Evolutionary conservation across 2,113 vertebrate genomes (phyloP).

Genomic region (Pycnonotus jocosus): DNA sequence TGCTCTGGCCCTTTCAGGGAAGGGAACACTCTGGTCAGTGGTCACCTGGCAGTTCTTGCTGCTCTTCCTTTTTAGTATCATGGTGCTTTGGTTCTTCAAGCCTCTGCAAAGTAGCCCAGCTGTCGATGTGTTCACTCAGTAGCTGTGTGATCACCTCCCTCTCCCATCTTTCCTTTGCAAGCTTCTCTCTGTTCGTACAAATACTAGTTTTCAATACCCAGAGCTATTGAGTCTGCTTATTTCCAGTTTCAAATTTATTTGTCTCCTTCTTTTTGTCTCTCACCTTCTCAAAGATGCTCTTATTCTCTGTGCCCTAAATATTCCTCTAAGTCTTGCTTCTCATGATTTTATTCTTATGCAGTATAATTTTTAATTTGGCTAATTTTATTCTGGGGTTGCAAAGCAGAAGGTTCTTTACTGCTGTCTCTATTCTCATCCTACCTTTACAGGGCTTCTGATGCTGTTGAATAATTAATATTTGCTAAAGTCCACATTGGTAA

Average conservation of each 20-base stretch:
- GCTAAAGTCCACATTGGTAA: conserved; percentile 27
- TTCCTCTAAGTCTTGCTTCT: not conserved
- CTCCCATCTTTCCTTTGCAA: not conserved
- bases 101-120: not conserved
- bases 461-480: conserved; percentile 46
- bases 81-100: not conserved
- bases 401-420: not conserved
- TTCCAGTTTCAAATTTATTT: not conserved
- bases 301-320: not conserved
- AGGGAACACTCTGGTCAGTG: not conserved
- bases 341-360: not conserved
- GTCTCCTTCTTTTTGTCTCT: not conserved
- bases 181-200: not conserved
- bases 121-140: not conserved
- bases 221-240: not conserved
- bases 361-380: not conserved
- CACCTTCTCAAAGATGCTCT: not conserved
- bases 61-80: not conserved
- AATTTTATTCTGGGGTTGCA: not conserved
- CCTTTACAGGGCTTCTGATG: not conserved
- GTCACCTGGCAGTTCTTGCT: not conserved
- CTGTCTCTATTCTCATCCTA: not conserved
- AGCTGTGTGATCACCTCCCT: not conserved
- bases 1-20: not conserved
- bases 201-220: not conserved